A percentile compares a stretch with the other conserved stretches of the same genome.
phyloP scores from a whole-genome alignment of 2,888 invertebrate genomes.

The Gari tellinella region DNA sequence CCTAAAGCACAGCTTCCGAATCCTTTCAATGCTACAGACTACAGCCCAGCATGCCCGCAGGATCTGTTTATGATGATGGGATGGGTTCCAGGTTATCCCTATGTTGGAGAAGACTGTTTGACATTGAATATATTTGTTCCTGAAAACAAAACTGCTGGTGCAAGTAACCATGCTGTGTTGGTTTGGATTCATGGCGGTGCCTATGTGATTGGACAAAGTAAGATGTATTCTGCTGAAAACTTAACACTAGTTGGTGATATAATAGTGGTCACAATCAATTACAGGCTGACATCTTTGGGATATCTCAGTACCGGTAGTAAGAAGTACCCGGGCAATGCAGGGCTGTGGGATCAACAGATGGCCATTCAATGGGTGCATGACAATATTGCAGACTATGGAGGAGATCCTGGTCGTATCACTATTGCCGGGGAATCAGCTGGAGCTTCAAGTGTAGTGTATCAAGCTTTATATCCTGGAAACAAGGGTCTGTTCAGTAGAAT shows the following conservation, averaged over 20 bases:
- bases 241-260: constrained; percentile 57
- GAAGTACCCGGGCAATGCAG: constrained; percentile 84
- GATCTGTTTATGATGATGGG: constrained; percentile 43
- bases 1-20: constrained; percentile 20
- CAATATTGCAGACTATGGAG: constrained; percentile 84
- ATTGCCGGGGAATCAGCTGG: constrained; percentile 98
- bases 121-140: constrained; percentile 69
- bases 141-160: not conserved
- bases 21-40: constrained; percentile 49
- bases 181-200: constrained; percentile 67
- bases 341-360: constrained; percentile 98
- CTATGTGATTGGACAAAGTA: constrained; percentile 60
- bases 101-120: constrained; percentile 69
- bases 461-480: constrained; percentile 93
- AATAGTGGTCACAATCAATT: constrained; percentile 69
- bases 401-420: constrained; percentile 95
- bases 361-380: constrained; percentile 86
- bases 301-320: constrained; percentile 69
- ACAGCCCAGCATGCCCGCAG: constrained; percentile 62
- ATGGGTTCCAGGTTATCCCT: constrained; percentile 47
- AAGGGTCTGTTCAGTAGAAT: constrained; percentile 90
- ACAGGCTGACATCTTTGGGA: constrained; percentile 68
- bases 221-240: constrained; percentile 62
- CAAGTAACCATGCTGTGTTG: constrained; percentile 42
- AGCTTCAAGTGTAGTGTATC: constrained; percentile 93